Base-by-base conservation (phyloP, 2,888 invertebrate species). In the Stenotaenia linearis region DNA sequence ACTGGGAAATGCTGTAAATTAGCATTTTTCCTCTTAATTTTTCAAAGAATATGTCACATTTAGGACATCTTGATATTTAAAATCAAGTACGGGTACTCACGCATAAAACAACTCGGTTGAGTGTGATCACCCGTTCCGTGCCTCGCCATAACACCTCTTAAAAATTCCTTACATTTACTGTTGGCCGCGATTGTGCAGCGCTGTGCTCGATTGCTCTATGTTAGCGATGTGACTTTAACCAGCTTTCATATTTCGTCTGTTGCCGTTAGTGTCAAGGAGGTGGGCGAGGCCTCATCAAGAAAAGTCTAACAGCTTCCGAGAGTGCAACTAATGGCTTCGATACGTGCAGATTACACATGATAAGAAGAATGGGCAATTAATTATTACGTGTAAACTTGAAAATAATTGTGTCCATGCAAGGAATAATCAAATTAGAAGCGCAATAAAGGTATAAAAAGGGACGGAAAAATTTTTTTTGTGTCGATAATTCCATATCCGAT, bases 371-470 rank as follows among this genome's bases (percentile, higher is more conserved):
- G 37, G 32, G 75, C 75, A 75, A 75, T 75, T 75, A 75, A 75
- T 75, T 75, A 75, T 35, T 21, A 75, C 75, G 75, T 75, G 75
- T 75, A 75, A 37, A 75, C 75, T 35, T 75, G 75, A 75, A 28
- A 75, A 69, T 69, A 69, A 69, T 25, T 69, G 69, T 69, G 69
- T 69, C 69, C 69, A 28, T 69, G 69, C 28, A 69, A 25, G 25
- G 69, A 69, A 69, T 69, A 25, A 69, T 69, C 69, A 69, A 69
- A 69, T 69, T 69, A 69, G 69, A 69, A 69, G 25, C 69, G 0
- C 9, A 69, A 23, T 18, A 28, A 69, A 28, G 69, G 25, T 69
- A 69, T 15, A 25, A 28, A 69, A 69, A 25, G 0, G 18, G 18
- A n/a, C 1, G 0, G 5, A 50, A n/a, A 69, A 25, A 25, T 69